Percentiles rank a stretch among this genome's conserved stretches.
phyloP scores from a whole-genome alignment of 2,797 vertebrate genomes.

The Cuculus canorus region DNA sequence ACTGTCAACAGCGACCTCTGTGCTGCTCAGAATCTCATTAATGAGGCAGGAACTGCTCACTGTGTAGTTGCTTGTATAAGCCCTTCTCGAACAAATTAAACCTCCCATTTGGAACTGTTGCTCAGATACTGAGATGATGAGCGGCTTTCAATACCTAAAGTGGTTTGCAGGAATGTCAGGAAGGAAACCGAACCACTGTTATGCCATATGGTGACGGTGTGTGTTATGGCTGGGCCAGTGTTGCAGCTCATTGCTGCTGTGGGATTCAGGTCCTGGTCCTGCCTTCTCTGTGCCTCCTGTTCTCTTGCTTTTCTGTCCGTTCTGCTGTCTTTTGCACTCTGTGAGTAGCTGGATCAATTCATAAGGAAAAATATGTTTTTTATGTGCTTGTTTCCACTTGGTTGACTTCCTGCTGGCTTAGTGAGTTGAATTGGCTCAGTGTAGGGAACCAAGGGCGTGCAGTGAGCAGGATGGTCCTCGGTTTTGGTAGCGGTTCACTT shows the following conservation, averaged over 20 bases:
- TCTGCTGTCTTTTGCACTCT: background rate
- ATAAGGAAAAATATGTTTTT: too few species aligned
- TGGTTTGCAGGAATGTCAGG: accelerated
- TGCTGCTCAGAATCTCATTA: background rate
- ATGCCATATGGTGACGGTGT: accelerated
- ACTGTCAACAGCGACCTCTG: background rate
- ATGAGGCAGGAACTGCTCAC: background rate
- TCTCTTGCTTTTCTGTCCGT: background rate
- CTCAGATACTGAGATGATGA: background rate
- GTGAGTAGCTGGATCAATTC: background rate
- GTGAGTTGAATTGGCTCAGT: background rate
- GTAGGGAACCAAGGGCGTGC: background rate
- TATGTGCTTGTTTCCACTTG: background rate
- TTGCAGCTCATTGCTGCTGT: background rate
- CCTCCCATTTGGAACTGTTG: background rate
- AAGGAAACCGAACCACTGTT: accelerated
- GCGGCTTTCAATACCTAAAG: background rate
- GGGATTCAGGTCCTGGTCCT: background rate
- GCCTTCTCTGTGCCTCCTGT: background rate
- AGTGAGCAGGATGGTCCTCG: background rate
- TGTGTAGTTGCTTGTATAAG: background rate
- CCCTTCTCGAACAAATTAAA: background rate
- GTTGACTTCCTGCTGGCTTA: background rate
- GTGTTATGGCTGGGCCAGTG: background rate
- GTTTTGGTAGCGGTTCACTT: background rate